Base-by-base conservation (phyloP, 2,888 invertebrate species). In the Drosophila mimica region DNA sequence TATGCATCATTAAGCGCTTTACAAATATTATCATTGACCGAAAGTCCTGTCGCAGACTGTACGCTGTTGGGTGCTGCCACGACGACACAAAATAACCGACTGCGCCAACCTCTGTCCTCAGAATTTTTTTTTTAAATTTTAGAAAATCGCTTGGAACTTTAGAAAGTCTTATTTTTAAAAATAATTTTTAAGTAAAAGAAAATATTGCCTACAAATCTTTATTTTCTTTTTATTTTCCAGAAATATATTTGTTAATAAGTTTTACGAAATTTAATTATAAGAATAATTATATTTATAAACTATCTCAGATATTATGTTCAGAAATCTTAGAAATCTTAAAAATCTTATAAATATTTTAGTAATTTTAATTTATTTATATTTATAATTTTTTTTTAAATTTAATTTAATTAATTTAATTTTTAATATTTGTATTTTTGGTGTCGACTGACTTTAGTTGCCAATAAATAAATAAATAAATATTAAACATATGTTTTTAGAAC, bases 1-100 rank as follows among this genome's bases (percentile, higher is more conserved):
- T 36, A 71, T 57, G 81, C 88, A 70, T 87, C 89, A 86, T 86
- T 89, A 86, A 80, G 83, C 87, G 79, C 80, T 77, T 69, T 83
- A 74, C 76, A 81, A 79, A 81, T 79, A 81, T 81, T 78, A 63
- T 34, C 59, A 66, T 58, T 71, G 71, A 58, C 78, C 81, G 33
- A 60, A 58, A 58, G 36, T 64, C 30, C 49, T 20, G 48, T 17
- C 30, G 11, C 34, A 17, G 25, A 17, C 31, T 3, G 20, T n/a
- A n/a, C 28, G 9, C 25, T 34, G 30, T 3, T 30, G 40, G 40
- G 34, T 31, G 46, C 1, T 0, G 8, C 8, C 0, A 28, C 38
- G 31, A 13, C 7, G 20, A 52, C 40, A 38, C 31, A 48, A 28
- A 33, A 7, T 30, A 56, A 34, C 53, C 3, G 43, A n/a, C 9